Evolutionary conservation across 1,140 invertebrate species (phyloP).

Genomic region (Asbolus verrucosus): DNA sequence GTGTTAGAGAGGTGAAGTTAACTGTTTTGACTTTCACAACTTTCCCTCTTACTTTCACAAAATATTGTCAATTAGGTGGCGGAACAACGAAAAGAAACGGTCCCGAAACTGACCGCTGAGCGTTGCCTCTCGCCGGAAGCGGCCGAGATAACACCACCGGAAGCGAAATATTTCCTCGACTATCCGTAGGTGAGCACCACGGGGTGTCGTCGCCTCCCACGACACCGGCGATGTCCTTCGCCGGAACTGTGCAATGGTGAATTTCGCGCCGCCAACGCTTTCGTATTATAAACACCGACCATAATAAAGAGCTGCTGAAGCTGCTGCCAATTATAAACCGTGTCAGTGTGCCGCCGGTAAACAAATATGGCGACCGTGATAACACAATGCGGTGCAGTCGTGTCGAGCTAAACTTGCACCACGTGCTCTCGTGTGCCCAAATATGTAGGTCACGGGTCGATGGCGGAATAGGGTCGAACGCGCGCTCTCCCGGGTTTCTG

Average conservation of each 20-base stretch:
- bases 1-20: constrained; percentile 24
- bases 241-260: neutral
- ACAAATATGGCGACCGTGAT: constrained; percentile 27
- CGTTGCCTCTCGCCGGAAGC: too few relatives aligned
- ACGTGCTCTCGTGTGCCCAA: constrained; percentile 57
- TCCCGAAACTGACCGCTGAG: too few relatives aligned
- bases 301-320: constrained; percentile 10
- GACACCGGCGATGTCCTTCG: too few relatives aligned
- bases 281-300: neutral
- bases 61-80: constrained; percentile 12
- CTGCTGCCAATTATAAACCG: constrained; percentile 33
- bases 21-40: constrained; percentile 46
- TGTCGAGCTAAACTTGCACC: constrained; percentile 31
- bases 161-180: too few relatives aligned
- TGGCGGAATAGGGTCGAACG: constrained; percentile 62
- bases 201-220: too few relatives aligned
- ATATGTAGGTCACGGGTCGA: constrained; percentile 64
- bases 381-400: neutral
- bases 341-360: constrained; percentile 41
- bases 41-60: constrained; percentile 53
- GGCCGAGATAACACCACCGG: too few relatives aligned
- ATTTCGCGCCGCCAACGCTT: constrained; percentile 30
- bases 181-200: too few relatives aligned
- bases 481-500: constrained; percentile 61
- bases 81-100: too few relatives aligned